phyloP scores from a whole-genome alignment of 2,888 invertebrate species.

The Lypha dubia region DNA sequence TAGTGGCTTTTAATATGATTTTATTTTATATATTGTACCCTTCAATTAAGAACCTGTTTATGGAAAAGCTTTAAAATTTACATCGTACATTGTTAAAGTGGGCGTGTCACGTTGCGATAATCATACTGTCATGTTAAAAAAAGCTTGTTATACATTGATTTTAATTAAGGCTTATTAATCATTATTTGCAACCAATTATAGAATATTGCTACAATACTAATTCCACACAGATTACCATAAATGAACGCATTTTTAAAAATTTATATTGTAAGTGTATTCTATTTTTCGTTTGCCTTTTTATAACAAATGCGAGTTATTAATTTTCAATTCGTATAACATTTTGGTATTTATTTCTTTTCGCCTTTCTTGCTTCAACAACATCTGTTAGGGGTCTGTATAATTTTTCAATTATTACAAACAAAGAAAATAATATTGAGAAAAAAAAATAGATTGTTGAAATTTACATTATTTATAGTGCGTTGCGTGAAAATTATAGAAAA shows the following conservation, averaged over 20 bases:
- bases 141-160: too few species aligned
- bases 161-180: not conserved
- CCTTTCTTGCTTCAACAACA: conserved; percentile 19
- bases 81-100: too few species aligned
- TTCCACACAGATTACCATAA: not conserved
- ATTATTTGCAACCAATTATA: not conserved
- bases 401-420: conserved; percentile 55
- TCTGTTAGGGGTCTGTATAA: conserved; percentile 34
- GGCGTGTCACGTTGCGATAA: too few species aligned
- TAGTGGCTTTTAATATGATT: too few species aligned
- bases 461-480: conserved; percentile 67
- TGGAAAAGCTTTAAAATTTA: too few species aligned
- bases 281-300: not conserved
- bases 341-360: not conserved
- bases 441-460: conserved; percentile 62
- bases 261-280: not conserved
- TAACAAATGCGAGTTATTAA: conserved; percentile 17
- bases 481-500: conserved; percentile 71
- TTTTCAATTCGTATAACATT: conserved; percentile 1
- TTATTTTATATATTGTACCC: too few species aligned
- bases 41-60: too few species aligned
- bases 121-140: too few species aligned
- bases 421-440: conserved; percentile 28
- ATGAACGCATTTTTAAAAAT: not conserved
- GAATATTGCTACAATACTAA: conserved; percentile 8